Evolutionary conservation across 2,113 vertebrate species (phyloP).

Genomic region (Trichechus manatus): DNA sequence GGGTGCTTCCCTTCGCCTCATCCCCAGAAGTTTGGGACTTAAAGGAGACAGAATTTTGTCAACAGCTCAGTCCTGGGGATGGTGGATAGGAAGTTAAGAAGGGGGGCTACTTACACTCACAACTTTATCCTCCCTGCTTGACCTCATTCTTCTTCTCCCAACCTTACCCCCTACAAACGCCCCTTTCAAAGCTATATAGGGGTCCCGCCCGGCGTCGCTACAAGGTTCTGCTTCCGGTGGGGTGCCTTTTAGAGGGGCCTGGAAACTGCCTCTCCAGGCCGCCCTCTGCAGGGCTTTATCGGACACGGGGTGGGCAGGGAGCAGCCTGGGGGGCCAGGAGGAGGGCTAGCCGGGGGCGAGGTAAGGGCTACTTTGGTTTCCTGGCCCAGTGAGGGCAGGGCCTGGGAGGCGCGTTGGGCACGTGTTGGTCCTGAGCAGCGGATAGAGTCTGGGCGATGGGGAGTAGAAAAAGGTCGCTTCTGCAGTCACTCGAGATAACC

Average conservation of each 20-base stretch:
- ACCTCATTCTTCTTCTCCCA: neutral
- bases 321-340: neutral
- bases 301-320: neutral
- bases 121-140: neutral
- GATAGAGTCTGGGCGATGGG: neutral
- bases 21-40: neutral
- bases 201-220: neutral
- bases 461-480: neutral
- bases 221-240: neutral
- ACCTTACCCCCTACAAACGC: neutral
- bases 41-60: neutral
- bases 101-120: neutral
- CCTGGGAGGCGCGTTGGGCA: neutral
- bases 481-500: neutral
- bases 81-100: neutral
- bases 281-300: neutral
- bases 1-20: neutral
- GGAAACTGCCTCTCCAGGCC: neutral
- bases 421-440: neutral
- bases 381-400: neutral
- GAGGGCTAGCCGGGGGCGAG: fast-evolving
- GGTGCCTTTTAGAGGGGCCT: neutral
- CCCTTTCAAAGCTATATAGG: neutral
- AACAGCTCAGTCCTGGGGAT: neutral
- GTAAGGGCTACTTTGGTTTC: neutral